A percentile compares a stretch with the other conserved stretches of the same genome.
Evolutionary conservation across 2,888 invertebrate species (phyloP).

Genomic region (Cyclophora albipunctata): DNA sequence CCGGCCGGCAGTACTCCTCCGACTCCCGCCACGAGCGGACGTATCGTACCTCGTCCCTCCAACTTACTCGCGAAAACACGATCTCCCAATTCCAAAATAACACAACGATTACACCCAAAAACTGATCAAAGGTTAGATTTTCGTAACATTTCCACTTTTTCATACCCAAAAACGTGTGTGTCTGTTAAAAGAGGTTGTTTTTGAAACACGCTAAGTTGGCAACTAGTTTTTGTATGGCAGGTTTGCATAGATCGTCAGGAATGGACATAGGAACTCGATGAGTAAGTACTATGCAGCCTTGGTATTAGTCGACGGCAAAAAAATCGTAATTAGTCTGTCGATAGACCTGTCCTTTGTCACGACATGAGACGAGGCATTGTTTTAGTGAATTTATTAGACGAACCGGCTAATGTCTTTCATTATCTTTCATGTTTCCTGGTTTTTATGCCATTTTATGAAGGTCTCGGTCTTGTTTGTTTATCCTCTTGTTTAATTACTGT

Average conservation of each 20-base stretch:
- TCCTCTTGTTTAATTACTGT: slow-evolving; percentile 1
- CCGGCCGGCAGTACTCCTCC: slow-evolving; percentile 62
- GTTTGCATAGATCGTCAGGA: slow-evolving; percentile 60
- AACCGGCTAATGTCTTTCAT: slow-evolving; percentile 37
- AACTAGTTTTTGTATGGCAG: slow-evolving; percentile 55
- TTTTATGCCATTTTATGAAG: slow-evolving; percentile 20
- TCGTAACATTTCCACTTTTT: slow-evolving; percentile 41
- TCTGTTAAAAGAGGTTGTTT: neutral
- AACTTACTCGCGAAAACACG: slow-evolving; percentile 64
- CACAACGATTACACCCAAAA: slow-evolving; percentile 21
- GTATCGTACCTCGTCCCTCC: slow-evolving; percentile 50
- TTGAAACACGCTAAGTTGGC: slow-evolving; percentile 34
- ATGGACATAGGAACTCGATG: slow-evolving; percentile 67
- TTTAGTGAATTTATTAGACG: slow-evolving; percentile 59
- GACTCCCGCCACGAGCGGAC: slow-evolving; percentile 49
- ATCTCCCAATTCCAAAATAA: slow-evolving; percentile 40
- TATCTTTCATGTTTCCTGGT: slow-evolving; percentile 26
- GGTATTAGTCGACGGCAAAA: slow-evolving; percentile 67
- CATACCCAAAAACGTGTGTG: slow-evolving; percentile 7
- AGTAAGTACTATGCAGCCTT: slow-evolving; percentile 61
- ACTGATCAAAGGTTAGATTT: slow-evolving; percentile 48
- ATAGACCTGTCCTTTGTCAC: slow-evolving; percentile 68
- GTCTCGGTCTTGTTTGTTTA: slow-evolving; percentile 2
- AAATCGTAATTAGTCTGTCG: slow-evolving; percentile 64
- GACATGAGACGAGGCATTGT: slow-evolving; percentile 62